phyloP scores from a whole-genome alignment of 2,113 vertebrate genomes.

The Globicephala melas region DNA sequence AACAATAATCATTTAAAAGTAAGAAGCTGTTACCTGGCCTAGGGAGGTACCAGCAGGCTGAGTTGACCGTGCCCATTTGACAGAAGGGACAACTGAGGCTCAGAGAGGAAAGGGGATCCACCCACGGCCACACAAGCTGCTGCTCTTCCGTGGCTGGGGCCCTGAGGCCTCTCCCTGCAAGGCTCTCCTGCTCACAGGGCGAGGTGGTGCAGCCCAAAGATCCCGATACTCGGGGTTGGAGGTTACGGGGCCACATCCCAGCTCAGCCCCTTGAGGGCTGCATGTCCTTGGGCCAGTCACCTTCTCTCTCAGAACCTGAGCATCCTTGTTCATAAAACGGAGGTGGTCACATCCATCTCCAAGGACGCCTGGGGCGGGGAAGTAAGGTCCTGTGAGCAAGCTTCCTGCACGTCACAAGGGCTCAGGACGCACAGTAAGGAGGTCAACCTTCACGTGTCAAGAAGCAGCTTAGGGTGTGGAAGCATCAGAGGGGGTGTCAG shows the following conservation, averaged over 20 bases:
- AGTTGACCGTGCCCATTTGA: neutral
- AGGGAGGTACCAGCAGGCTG: neutral
- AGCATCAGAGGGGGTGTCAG: no score
- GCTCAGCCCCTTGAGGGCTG: no score
- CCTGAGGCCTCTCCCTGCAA: neutral
- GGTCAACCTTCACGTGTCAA: neutral
- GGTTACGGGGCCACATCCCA: neutral
- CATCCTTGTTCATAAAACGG: neutral
- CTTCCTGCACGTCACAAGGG: neutral
- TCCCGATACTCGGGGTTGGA: neutral
- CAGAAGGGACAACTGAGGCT: neutral
- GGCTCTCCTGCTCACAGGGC: neutral
- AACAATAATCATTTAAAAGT: neutral
- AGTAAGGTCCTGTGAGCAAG: neutral
- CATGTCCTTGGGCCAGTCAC: neutral
- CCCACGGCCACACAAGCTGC: neutral
- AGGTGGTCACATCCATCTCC: neutral
- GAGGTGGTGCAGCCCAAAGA: fast-evolving
- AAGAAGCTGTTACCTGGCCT: neutral
- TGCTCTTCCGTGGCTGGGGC: neutral
- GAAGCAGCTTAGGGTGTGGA: neutral
- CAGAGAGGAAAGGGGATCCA: neutral
- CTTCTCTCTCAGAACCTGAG: neutral
- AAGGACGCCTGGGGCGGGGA: neutral
- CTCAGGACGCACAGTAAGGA: neutral